Evolutionary conservation across 2,797 vertebrate species (phyloP).

Genomic region (Discoglossus pictus): DNA sequence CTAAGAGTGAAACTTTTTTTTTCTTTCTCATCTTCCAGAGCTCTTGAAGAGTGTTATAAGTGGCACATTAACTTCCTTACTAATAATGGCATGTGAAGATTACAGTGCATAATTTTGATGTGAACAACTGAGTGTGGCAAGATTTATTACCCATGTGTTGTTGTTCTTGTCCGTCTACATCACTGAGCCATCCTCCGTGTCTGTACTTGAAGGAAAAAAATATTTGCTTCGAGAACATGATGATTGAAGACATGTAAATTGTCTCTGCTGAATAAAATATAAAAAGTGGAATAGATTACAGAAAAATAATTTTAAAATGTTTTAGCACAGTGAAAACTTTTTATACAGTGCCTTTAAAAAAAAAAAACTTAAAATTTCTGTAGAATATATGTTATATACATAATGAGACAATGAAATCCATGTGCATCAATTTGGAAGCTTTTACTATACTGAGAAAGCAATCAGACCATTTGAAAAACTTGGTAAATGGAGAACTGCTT

Average conservation of each 20-base stretch:
- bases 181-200: slow-evolving; percentile 32
- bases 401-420: too few relatives aligned
- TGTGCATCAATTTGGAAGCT: too few relatives aligned
- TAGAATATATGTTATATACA: too few relatives aligned
- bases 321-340: too few relatives aligned
- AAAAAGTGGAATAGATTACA: too few relatives aligned
- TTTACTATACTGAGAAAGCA: too few relatives aligned
- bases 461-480: too few relatives aligned
- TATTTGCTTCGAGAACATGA: slow-evolving; percentile 8
- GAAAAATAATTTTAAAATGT: too few relatives aligned
- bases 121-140: slow-evolving; percentile 36
- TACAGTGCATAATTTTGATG: slow-evolving; percentile 40
- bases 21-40: slow-evolving; percentile 13
- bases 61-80: slow-evolving; percentile 29
- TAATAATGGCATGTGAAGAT: slow-evolving; percentile 34
- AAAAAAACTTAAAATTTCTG: too few relatives aligned
- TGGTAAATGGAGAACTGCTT: too few relatives aligned
- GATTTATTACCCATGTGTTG: slow-evolving; percentile 44
- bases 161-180: slow-evolving; percentile 29
- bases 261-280: neutral
- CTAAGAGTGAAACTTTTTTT: slow-evolving; percentile 5
- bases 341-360: too few relatives aligned
- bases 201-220: slow-evolving; percentile 12
- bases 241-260: slow-evolving; percentile 29
- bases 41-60: slow-evolving; percentile 26